phyloP scores from a whole-genome alignment of 1,140 invertebrate species.

The Tetraneura akinire region DNA sequence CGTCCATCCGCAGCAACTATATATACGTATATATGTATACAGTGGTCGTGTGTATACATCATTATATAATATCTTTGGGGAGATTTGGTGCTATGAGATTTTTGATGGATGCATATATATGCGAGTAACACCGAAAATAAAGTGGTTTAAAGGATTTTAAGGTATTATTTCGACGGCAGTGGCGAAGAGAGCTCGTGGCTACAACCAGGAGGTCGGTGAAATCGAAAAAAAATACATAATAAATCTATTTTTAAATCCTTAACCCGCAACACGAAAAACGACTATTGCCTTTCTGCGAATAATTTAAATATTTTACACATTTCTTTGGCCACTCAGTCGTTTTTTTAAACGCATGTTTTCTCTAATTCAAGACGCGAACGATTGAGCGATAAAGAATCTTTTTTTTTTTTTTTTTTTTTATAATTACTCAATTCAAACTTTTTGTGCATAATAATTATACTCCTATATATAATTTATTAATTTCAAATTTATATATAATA shows the following conservation, averaged over 20 bases:
- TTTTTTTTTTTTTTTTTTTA: too few species aligned
- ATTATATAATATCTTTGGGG: neutral
- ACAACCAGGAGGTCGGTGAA: neutral
- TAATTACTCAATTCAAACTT: too few species aligned
- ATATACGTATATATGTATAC: neutral
- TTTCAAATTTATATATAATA: too few species aligned
- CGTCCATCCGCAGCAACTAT: neutral
- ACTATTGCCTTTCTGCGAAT: neutral
- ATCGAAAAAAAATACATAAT: neutral
- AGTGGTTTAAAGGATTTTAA: constrained; percentile 5
- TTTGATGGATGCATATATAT: neutral
- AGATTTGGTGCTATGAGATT: neutral
- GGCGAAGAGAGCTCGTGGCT: neutral
- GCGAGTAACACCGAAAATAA: neutral
- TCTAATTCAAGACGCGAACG: too few species aligned
- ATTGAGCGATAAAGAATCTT: too few species aligned
- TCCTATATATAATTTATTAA: too few species aligned
- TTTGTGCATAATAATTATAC: too few species aligned
- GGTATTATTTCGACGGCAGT: neutral
- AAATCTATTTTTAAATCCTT: neutral
- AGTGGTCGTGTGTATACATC: neutral
- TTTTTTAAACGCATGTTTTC: too few species aligned
- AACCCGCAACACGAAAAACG: neutral
- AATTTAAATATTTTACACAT: too few species aligned
- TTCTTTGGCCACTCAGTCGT: too few species aligned